A percentile compares a stretch with the other conserved stretches of the same genome.
Conservation (phyloP, 2,888 invertebrate species). For the Dione juno region DNA sequence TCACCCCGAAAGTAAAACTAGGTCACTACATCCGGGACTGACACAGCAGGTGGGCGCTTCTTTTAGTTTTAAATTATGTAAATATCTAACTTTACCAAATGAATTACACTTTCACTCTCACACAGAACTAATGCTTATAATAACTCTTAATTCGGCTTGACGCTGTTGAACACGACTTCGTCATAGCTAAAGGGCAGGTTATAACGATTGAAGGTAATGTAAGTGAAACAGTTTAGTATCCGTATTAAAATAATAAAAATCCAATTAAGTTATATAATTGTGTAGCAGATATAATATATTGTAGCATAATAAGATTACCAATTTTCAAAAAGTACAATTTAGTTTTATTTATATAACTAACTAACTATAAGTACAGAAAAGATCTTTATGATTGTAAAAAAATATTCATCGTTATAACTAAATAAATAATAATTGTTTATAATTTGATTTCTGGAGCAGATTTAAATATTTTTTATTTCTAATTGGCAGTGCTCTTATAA, state of each 20-base stretch:
- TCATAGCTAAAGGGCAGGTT: constrained; percentile 29
- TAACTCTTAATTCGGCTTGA: constrained; percentile 26
- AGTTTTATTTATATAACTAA: background rate
- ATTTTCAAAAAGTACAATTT: background rate
- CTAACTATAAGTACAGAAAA: background rate
- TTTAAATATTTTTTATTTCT: background rate
- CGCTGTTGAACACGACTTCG: constrained; percentile 26
- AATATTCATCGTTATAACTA: background rate
- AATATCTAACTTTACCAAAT: constrained; percentile 19
- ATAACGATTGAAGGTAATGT: constrained; percentile 3
- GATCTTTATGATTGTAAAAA: background rate
- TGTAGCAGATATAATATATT: no score
- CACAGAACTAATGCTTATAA: constrained; percentile 18
- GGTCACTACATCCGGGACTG: constrained; percentile 2
- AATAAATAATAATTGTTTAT: background rate
- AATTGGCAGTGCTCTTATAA: constrained; percentile 19
- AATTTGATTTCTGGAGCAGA: background rate
- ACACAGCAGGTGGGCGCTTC: background rate
- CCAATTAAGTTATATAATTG: background rate
- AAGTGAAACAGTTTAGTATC: constrained; percentile 4
- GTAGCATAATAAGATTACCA: no score
- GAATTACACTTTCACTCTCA: constrained; percentile 30
- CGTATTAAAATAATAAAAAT: background rate
- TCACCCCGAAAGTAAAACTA: background rate
- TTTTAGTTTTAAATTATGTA: background rate